A percentile compares a stretch with the other conserved stretches of the same genome.
phyloP scores from a whole-genome alignment of 2,888 invertebrate genomes.

The Stenotaenia linearis region DNA sequence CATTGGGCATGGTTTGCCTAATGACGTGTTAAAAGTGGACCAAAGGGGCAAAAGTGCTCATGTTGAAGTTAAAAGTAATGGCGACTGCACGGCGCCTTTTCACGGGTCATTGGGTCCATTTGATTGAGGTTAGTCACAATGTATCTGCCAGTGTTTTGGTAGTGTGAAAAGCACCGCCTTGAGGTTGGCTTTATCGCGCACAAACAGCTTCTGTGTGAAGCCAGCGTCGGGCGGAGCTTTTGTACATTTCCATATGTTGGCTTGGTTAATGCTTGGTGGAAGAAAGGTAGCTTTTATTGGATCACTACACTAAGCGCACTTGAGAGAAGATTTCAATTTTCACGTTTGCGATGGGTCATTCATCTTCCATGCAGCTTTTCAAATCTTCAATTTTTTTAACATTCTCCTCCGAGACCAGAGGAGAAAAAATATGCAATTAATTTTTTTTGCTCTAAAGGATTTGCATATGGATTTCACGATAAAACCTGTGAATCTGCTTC shows the following conservation, averaged over 20 bases:
- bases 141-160: conserved; percentile 2
- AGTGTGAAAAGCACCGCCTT: conserved; percentile 11
- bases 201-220: conserved; percentile 14
- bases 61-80: conserved; percentile 7
- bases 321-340: conserved; percentile 5
- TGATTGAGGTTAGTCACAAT: conserved; percentile 7
- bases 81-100: not conserved
- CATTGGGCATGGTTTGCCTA: not conserved
- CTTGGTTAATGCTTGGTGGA: conserved; percentile 7
- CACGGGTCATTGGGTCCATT: not conserved
- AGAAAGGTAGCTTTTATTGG: conserved; percentile 15
- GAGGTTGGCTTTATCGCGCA: conserved; percentile 15
- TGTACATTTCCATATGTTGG: conserved; percentile 11
- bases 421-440: not conserved
- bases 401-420: too few relatives aligned
- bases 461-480: not conserved
- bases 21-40: conserved; percentile 9
- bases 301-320: not conserved
- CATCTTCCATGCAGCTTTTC: not conserved
- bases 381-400: not conserved
- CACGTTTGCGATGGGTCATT: conserved; percentile 9
- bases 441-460: not conserved
- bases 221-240: not conserved
- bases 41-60: not conserved
- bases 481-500: not conserved